Conservation (phyloP, 2,888 invertebrate genomes). For the Cantharis rufa region DNA sequence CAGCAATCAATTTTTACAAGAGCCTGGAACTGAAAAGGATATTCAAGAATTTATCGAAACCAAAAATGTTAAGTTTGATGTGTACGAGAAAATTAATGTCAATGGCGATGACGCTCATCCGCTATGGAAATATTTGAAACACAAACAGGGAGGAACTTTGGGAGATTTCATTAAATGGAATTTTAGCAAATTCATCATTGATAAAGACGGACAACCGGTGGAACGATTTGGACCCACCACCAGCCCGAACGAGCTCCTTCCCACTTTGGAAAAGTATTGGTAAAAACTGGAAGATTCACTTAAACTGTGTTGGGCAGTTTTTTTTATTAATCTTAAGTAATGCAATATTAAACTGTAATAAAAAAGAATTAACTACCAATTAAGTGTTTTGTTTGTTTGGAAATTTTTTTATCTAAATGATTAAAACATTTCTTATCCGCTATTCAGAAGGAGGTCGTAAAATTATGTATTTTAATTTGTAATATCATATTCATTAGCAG, state of each 20-base stretch:
- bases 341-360: not conserved
- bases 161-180: constrained; percentile 83
- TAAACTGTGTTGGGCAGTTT: not conserved
- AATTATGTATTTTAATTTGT: no score
- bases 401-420: no score
- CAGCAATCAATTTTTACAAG: constrained; percentile 82
- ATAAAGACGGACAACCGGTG: constrained; percentile 71
- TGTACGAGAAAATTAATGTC: constrained; percentile 74
- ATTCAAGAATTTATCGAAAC: constrained; percentile 67
- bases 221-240: constrained; percentile 63
- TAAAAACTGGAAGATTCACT: constrained; percentile 8
- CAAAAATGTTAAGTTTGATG: constrained; percentile 69
- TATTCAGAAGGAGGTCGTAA: no score
- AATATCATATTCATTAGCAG: no score
- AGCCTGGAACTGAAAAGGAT: constrained; percentile 66
- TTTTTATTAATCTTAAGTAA: not conserved
- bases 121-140: constrained; percentile 69
- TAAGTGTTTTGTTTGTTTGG: no score
- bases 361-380: not conserved
- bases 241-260: constrained; percentile 41
- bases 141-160: constrained; percentile 57
- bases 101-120: constrained; percentile 69
- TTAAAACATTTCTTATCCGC: no score
- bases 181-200: constrained; percentile 84
- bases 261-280: constrained; percentile 44